Base-by-base conservation (phyloP, 2,888 invertebrate species). In the Biston betularia region DNA sequence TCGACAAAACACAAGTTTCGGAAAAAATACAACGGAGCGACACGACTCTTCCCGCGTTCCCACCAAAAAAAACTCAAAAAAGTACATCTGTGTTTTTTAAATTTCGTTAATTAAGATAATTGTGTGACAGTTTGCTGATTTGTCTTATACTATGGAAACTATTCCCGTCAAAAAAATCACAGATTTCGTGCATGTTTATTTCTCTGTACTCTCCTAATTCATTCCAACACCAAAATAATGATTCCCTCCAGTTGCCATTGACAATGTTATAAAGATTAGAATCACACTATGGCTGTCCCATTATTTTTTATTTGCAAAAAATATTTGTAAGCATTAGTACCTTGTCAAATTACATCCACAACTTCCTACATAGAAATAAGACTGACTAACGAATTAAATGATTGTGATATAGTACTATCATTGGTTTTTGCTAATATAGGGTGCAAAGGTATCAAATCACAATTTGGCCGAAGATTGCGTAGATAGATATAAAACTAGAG, bases 361-460 rank as follows among this genome's bases (percentile, higher is more conserved):
- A 38, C 0, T 6, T n/a, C 14, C 6, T 1, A 0, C 10, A 0
- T 7, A 50, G 5, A 49, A 6, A 49, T 1, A 11, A 3, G 2
- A 35, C 24, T 53, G 44, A 58, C 2, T n/a, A 6, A 40, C n/a
- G 4, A 11, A 56, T n/a, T 14, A 10, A 14, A 6, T 54, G 34
- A 58, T 38, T 52, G 8, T 10, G 65, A 65, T 33, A 65, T 4
- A 8, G 52, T 65, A 11, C 40, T 52, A 52, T 14, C 49, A 9
- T 1, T 12, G 7, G 12, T 24, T 38, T 50, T 38, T 14, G 49
- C 40, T 55, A 53, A 49, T 15, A 24, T 66, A 48, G 63, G 63
- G 63, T 55, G 50, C 52, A 46, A 60, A 68, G 67, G 63, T 90
- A 92, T 93, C 92, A 91, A 89, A 92, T 92, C 86, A 79, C 92